Evolutionary conservation across 2,888 invertebrate species (phyloP).

Genomic region (Mythimna ferrago): DNA sequence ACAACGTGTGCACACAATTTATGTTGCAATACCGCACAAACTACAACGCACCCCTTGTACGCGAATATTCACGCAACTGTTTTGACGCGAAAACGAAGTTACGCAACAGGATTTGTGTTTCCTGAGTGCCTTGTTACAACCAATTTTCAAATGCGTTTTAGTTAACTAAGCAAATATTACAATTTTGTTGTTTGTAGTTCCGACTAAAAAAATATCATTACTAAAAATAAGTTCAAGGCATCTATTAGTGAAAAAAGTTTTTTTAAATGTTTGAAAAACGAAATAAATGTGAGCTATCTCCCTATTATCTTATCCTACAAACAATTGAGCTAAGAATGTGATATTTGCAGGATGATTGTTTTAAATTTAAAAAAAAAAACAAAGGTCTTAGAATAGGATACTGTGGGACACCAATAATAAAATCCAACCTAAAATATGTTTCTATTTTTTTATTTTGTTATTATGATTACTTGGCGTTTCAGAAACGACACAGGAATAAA

Average conservation of each 20-base stretch:
- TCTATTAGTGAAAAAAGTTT: not conserved
- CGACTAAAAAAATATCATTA: no score
- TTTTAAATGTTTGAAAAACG: not conserved
- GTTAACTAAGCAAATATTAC: not conserved
- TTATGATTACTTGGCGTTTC: not conserved
- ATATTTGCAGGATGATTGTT: no score
- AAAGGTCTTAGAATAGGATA: constrained; percentile 10
- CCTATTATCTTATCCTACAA: not conserved
- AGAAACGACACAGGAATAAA: not conserved
- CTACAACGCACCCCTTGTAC: constrained; percentile 58
- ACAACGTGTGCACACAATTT: constrained; percentile 84
- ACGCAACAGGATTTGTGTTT: constrained; percentile 26
- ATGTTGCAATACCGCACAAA: constrained; percentile 80
- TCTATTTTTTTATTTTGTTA: not conserved
- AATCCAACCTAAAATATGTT: not conserved
- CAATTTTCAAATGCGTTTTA: not conserved
- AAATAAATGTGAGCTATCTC: not conserved
- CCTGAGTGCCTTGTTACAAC: not conserved
- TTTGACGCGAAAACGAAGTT: constrained; percentile 60
- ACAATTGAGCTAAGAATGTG: not conserved
- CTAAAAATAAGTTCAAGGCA: not conserved
- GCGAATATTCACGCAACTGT: constrained; percentile 64
- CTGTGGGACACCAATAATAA: not conserved
- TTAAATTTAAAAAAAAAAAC: not conserved
- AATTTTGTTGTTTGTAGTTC: no score